phyloP scores from a whole-genome alignment of 2,113 vertebrate genomes.

The Pantherophis guttatus region DNA sequence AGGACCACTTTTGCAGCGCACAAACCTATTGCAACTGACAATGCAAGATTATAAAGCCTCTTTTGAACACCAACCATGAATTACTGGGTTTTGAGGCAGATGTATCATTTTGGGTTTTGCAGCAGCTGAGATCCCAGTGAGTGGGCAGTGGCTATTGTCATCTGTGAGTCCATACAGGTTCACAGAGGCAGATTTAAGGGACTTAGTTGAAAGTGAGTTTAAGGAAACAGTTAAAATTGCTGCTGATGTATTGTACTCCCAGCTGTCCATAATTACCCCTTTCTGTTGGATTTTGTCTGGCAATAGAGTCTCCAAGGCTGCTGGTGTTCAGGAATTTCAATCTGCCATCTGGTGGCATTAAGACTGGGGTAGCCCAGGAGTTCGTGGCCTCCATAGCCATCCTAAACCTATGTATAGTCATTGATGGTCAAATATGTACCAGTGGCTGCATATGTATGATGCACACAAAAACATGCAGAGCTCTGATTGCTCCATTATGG shows the following conservation, averaged over 20 bases:
- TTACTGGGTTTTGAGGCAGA: background rate
- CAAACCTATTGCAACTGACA: background rate
- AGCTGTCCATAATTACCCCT: background rate
- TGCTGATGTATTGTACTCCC: background rate
- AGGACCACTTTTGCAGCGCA: background rate
- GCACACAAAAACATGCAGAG: background rate
- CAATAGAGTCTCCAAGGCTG: background rate
- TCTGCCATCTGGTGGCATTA: background rate
- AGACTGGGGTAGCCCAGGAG: background rate
- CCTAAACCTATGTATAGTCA: background rate
- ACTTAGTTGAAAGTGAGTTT: background rate
- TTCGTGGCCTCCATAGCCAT: background rate
- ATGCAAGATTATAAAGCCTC: background rate
- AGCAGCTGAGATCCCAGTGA: background rate
- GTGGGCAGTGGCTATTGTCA: background rate
- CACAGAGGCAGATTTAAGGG: background rate
- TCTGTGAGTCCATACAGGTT: background rate
- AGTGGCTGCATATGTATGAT: background rate
- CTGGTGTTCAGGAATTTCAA: background rate
- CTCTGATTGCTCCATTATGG: background rate
- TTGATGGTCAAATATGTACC: background rate
- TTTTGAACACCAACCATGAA: background rate
- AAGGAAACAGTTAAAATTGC: background rate
- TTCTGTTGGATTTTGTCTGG: background rate
- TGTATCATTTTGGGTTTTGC: background rate